Percentiles rank a stretch among this genome's conserved stretches.
These are phyloP conservation scores for Drosophila repletoides DNA, from an alignment of 1,140 invertebrate species.

Conservation along the genomic window DNA sequence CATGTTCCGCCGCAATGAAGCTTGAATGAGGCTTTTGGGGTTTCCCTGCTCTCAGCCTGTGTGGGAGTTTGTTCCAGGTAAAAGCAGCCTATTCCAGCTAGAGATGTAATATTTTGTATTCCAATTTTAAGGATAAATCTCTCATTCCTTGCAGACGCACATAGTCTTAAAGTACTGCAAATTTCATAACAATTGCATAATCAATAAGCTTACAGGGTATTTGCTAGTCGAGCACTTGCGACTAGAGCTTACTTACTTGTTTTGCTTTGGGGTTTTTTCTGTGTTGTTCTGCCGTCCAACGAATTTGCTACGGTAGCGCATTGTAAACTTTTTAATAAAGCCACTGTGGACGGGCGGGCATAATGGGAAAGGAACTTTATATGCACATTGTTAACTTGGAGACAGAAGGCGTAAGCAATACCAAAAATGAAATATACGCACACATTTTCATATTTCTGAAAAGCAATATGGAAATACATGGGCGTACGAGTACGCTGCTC, in stretches of 20 bases:
- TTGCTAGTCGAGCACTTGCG: no score
- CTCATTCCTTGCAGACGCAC: no score
- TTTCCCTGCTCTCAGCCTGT: no score
- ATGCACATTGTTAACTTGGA: constrained; percentile 25
- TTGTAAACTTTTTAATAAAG: constrained; percentile 76
- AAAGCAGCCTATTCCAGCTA: no score
- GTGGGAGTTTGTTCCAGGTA: background rate
- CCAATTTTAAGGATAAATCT: no score
- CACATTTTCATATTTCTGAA: constrained; percentile 3
- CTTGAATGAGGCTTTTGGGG: background rate
- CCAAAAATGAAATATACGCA: constrained; percentile 10
- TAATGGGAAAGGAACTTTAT: constrained; percentile 32
- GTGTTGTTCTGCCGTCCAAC: constrained; percentile 8
- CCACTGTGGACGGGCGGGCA: constrained; percentile 48
- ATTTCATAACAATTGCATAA: no score
- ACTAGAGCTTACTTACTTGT: no score
- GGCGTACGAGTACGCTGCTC: background rate
- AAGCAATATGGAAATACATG: constrained; percentile 39
- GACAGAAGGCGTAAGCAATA: constrained; percentile 29
- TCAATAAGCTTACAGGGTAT: no score
- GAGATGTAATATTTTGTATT: no score
- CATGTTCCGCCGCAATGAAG: constrained; percentile 14
- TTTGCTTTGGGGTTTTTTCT: background rate
- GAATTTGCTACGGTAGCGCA: constrained; percentile 36
- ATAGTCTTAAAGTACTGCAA: no score